A percentile compares a stretch with the other conserved stretches of the same genome.
Evolutionary conservation across 2,888 invertebrate species (phyloP).

Genomic region (Latrodectus hesperus): DNA sequence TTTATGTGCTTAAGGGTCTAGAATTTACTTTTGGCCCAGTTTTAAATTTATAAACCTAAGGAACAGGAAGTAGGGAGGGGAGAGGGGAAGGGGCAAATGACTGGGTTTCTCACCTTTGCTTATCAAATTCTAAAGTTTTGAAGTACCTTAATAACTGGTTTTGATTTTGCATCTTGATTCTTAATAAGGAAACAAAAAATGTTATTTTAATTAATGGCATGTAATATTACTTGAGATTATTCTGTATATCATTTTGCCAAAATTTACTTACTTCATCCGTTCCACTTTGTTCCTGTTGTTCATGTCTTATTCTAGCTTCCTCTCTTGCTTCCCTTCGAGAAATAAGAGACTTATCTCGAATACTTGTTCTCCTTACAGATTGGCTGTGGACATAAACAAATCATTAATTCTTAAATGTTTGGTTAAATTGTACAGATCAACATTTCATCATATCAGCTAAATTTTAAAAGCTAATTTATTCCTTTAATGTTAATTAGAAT

Average conservation of each 20-base stretch:
- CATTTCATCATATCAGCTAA: too few relatives aligned
- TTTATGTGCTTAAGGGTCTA: too few relatives aligned
- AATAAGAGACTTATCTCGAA: slow-evolving; percentile 93
- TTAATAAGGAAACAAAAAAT: not conserved
- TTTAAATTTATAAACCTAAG: not conserved
- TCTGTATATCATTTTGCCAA: not conserved
- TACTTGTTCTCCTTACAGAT: slow-evolving; percentile 92
- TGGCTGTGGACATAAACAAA: slow-evolving; percentile 78
- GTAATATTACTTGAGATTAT: not conserved
- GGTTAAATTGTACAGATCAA: too few relatives aligned
- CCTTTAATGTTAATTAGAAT: too few relatives aligned
- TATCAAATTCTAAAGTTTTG: not conserved
- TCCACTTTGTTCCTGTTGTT: slow-evolving; percentile 72
- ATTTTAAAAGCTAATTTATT: too few relatives aligned
- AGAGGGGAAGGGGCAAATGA: not conserved
- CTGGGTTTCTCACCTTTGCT: not conserved
- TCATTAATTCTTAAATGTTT: not conserved
- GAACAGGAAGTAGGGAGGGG: not conserved
- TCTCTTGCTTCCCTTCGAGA: slow-evolving; percentile 95
- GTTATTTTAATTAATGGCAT: not conserved
- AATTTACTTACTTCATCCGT: slow-evolving; percentile 47
- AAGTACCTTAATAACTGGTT: not conserved
- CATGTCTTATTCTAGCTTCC: slow-evolving; percentile 86
- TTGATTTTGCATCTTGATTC: slow-evolving; percentile 1
- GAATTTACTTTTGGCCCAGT: too few relatives aligned